Evolutionary conservation across 37 sponge, comb jelly and placozoan species (phyloP).

Genomic region (Aphrocallistes beatrix): DNA sequence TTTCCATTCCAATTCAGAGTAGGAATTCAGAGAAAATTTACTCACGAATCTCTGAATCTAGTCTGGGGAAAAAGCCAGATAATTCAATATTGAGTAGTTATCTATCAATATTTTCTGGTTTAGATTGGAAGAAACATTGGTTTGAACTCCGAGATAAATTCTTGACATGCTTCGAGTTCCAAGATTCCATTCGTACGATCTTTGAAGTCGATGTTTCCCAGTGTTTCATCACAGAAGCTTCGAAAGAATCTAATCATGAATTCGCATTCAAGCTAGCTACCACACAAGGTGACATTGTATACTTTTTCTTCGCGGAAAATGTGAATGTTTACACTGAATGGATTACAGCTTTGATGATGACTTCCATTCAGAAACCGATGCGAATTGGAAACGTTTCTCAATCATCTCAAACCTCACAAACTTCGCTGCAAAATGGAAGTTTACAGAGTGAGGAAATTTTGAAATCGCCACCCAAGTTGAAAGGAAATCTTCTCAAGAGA

Average conservation of each 20-base stretch:
- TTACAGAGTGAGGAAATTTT: not conserved
- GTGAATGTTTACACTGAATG: not conserved
- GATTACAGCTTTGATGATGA: not conserved
- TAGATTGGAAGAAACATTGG: slow-evolving; percentile 1
- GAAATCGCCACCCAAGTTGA: not conserved
- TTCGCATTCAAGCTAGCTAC: not conserved
- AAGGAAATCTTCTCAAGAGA: not conserved
- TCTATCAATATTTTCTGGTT: not conserved
- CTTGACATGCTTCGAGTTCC: not conserved
- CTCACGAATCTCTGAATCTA: not conserved
- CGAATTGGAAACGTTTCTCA: not conserved
- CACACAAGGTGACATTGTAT: not conserved
- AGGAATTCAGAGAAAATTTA: slow-evolving; percentile 11
- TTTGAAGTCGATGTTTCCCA: not conserved
- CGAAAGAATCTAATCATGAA: not conserved
- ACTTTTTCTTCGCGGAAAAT: not conserved
- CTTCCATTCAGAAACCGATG: not conserved
- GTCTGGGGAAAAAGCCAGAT: not conserved
- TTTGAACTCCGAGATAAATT: slow-evolving; percentile 13
- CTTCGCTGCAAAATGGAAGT: not conserved
- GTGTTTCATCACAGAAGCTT: not conserved
- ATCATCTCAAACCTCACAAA: not conserved
- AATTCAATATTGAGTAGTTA: not conserved
- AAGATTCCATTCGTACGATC: slow-evolving; percentile 1
- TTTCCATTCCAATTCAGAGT: not conserved